Conservation (phyloP, 92 coral and sea anemone genomes). For the Phenganax stokvisi region DNA sequence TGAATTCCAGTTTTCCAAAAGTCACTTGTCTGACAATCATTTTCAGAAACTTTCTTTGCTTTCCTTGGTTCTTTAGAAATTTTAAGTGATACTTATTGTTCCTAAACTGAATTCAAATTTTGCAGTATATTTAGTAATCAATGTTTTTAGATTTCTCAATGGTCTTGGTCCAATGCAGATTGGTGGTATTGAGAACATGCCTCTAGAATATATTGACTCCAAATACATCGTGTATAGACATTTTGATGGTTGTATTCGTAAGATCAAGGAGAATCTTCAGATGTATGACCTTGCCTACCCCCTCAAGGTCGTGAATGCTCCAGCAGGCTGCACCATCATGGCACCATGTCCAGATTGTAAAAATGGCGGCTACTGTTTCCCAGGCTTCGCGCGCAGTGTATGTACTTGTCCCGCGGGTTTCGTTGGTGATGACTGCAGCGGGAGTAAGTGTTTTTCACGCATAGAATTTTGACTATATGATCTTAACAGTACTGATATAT, state of each 20-base stretch:
- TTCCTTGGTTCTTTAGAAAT: not conserved
- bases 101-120: not conserved
- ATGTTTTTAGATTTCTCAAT: constrained; percentile 62
- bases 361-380: constrained; percentile 76
- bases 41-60: no score
- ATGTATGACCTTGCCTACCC: constrained; percentile 89
- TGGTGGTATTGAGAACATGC: constrained; percentile 70
- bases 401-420: constrained; percentile 84
- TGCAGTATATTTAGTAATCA: no score
- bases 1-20: no score
- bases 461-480: no score
- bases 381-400: constrained; percentile 59
- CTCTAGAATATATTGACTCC: constrained; percentile 43
- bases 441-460: constrained; percentile 55
- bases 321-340: constrained; percentile 61
- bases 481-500: no score
- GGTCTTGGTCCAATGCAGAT: constrained; percentile 98
- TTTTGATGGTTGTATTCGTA: constrained; percentile 78
- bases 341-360: constrained; percentile 63
- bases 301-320: constrained; percentile 56
- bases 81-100: not conserved
- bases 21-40: no score
- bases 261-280: constrained; percentile 57
- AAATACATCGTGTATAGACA: constrained; percentile 50
- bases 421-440: constrained; percentile 61